A percentile compares a stretch with the other conserved stretches of the same genome.
These are phyloP conservation scores for Chrysomela aeneicollis DNA, from an alignment of 2,888 invertebrate species.

Conservation along the genomic window DNA sequence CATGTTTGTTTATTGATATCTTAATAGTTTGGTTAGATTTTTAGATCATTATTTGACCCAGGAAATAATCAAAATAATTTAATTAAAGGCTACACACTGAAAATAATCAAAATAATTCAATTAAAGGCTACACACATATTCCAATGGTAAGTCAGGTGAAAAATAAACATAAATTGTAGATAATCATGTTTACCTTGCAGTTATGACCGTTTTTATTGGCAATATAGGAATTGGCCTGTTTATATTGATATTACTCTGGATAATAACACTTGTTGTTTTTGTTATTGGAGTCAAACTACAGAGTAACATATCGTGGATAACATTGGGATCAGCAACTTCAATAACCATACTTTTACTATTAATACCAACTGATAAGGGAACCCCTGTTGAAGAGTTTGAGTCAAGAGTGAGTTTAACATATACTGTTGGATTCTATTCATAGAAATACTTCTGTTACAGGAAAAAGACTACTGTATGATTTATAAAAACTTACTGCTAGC, in stretches of 20 bases:
- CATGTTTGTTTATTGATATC: too few relatives aligned
- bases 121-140: neutral
- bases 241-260: constrained; percentile 71
- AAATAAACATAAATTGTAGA: neutral
- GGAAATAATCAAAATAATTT: too few relatives aligned
- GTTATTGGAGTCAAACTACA: constrained; percentile 72
- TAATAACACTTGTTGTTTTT: constrained; percentile 69
- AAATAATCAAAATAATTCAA: too few relatives aligned
- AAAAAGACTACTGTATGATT: constrained; percentile 65
- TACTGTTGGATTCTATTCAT: neutral
- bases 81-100: too few relatives aligned
- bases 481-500: constrained; percentile 63
- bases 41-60: too few relatives aligned
- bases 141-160: neutral
- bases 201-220: constrained; percentile 52
- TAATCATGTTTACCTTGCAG: constrained; percentile 32
- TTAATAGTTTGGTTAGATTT: too few relatives aligned
- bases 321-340: constrained; percentile 64
- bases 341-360: constrained; percentile 68
- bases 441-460: constrained; percentile 54
- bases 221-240: constrained; percentile 73
- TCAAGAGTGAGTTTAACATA: constrained; percentile 32
- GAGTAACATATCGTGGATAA: constrained; percentile 70
- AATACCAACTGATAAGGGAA: constrained; percentile 64
- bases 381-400: constrained; percentile 37